Conservation (phyloP, 2,888 invertebrate genomes). For the Rotaria sp. region DNA sequence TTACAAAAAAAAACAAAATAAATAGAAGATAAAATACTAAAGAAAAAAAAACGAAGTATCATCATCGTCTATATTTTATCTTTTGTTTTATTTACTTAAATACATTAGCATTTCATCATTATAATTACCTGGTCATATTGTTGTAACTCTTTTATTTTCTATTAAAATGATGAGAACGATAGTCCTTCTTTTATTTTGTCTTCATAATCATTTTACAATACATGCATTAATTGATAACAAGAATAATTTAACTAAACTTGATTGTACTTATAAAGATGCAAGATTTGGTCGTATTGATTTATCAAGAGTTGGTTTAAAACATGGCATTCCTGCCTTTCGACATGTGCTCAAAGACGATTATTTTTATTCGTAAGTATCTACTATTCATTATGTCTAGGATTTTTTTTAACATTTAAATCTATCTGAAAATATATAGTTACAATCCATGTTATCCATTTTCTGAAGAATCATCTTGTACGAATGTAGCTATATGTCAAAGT, state of each 20-base stretch:
- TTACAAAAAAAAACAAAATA: neutral
- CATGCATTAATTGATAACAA: neutral
- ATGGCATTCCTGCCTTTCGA: neutral
- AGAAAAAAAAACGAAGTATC: neutral
- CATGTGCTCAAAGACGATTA: neutral
- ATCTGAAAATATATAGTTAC: neutral
- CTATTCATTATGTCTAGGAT: no score
- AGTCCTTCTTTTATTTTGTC: neutral
- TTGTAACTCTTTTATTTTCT: no score
- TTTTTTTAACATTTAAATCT: neutral
- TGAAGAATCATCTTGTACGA: neutral
- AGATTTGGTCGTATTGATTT: neutral
- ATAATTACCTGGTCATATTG: neutral
- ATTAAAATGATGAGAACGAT: neutral
- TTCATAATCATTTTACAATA: neutral
- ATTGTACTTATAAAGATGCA: neutral
- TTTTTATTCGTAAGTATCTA: neutral
- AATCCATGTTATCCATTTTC: conserved; percentile 28
- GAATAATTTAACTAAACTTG: neutral
- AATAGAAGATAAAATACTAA: neutral
- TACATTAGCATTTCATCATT: neutral
- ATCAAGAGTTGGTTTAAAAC: neutral
- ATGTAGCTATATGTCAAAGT: conserved; percentile 1
- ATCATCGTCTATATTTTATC: neutral
- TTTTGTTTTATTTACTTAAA: neutral